A percentile compares a stretch with the other conserved stretches of the same genome.
Evolutionary conservation across 1,140 invertebrate species (phyloP).

Genomic region (Cydia fagiglandana): DNA sequence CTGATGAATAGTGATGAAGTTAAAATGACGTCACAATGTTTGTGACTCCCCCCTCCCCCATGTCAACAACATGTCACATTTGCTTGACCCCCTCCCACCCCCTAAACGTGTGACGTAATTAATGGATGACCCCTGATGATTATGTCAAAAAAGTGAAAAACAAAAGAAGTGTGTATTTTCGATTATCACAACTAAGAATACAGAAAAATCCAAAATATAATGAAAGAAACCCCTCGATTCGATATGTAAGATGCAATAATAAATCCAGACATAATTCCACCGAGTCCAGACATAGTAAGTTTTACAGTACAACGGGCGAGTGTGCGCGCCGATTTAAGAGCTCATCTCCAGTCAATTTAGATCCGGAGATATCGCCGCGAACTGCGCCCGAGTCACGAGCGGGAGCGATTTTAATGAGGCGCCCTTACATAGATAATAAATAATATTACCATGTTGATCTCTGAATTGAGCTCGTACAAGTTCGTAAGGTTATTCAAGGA

Average conservation of each 20-base stretch:
- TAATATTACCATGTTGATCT: background rate
- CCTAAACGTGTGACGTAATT: too few relatives aligned
- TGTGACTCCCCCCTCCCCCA: too few relatives aligned
- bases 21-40: too few relatives aligned
- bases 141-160: too few relatives aligned
- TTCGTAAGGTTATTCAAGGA: too few relatives aligned
- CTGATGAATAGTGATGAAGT: too few relatives aligned
- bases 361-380: constrained; percentile 38
- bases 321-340: constrained; percentile 42
- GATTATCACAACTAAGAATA: too few relatives aligned
- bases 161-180: too few relatives aligned
- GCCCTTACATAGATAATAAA: background rate
- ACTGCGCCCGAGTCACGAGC: background rate
- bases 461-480: too few relatives aligned
- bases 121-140: too few relatives aligned
- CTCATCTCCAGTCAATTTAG: constrained; percentile 44
- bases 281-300: constrained; percentile 10
- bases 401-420: background rate
- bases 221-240: background rate
- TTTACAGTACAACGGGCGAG: constrained; percentile 30
- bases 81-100: too few relatives aligned
- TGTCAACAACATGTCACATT: too few relatives aligned
- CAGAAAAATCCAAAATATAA: background rate
- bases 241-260: background rate
- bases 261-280: background rate